These are phyloP conservation scores for Celastrina argiolus DNA, from an alignment of 2,888 invertebrate species.

Conservation along the genomic window DNA sequence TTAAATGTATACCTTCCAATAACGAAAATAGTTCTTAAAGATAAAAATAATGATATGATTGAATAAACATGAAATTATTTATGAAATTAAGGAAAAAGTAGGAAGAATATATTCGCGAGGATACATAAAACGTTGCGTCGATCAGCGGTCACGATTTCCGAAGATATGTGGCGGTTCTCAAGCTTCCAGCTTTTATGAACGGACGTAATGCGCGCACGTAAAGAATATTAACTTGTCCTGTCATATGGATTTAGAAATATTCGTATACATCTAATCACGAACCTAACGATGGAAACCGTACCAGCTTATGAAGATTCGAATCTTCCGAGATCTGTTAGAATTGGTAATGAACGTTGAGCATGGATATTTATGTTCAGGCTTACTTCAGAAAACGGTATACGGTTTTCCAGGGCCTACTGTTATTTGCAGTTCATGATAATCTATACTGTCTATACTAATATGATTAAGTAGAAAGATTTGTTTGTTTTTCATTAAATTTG, in stretches of 20 bases:
- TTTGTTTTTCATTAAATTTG: no score
- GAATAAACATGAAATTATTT: neutral
- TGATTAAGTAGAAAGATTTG: no score
- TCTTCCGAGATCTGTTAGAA: constrained; percentile 14
- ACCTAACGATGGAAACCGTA: constrained; percentile 21
- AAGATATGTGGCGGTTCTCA: constrained; percentile 37
- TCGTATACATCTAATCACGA: constrained; percentile 26
- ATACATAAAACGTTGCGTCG: constrained; percentile 34
- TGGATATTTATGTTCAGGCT: neutral
- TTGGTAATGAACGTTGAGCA: constrained; percentile 13
- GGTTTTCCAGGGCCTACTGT: neutral
- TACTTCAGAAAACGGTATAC: neutral
- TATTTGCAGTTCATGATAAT: neutral
- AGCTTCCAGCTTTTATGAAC: constrained; percentile 38
- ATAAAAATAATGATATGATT: neutral
- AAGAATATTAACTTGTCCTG: constrained; percentile 40
- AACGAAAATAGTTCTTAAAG: no score
- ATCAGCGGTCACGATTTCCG: constrained; percentile 41
- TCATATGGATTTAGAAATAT: constrained; percentile 32
- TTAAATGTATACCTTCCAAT: no score
- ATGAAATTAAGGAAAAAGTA: constrained; percentile 13
- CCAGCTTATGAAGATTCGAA: constrained; percentile 11
- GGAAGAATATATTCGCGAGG: constrained; percentile 18
- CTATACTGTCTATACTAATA: no score
- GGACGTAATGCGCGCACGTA: constrained; percentile 41